A percentile compares a stretch with the other conserved stretches of the same genome.
phyloP scores from a whole-genome alignment of 1,140 invertebrate genomes.

The Belonocnema kinseyi region DNA sequence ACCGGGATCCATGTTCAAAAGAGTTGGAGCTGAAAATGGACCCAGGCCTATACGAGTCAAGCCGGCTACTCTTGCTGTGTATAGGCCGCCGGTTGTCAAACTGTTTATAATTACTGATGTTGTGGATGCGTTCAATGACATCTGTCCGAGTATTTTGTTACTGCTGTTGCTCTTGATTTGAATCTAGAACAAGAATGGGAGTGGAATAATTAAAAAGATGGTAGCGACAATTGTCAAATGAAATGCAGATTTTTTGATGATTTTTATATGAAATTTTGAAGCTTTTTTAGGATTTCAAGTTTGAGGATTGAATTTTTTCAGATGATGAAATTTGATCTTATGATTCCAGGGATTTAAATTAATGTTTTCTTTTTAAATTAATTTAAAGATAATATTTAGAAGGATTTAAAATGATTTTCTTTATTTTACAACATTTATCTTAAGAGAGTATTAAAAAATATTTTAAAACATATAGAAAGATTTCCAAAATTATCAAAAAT shows the following conservation, averaged over 20 bases:
- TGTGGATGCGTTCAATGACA: slow-evolving; percentile 84
- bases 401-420: neutral
- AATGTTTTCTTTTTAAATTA: no score
- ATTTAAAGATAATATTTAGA: no score
- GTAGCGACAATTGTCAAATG: neutral
- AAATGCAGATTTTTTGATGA: no score
- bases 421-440: slow-evolving; percentile 14
- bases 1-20: slow-evolving; percentile 79
- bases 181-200: slow-evolving; percentile 74
- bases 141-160: slow-evolving; percentile 81
- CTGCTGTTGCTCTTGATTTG: slow-evolving; percentile 80
- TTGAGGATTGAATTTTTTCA: no score
- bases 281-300: no score
- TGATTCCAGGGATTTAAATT: no score
- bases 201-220: slow-evolving; percentile 33
- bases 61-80: slow-evolving; percentile 85
- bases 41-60: slow-evolving; percentile 83
- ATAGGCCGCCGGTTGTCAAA: slow-evolving; percentile 82
- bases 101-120: slow-evolving; percentile 84
- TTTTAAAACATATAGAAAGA: no score
- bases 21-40: slow-evolving; percentile 80
- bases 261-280: no score
- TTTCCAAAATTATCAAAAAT: no score
- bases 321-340: no score
- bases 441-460: no score